These are phyloP conservation scores for Drosophila formosana DNA, from an alignment of 2,888 invertebrate genomes.

Conservation along the genomic window DNA sequence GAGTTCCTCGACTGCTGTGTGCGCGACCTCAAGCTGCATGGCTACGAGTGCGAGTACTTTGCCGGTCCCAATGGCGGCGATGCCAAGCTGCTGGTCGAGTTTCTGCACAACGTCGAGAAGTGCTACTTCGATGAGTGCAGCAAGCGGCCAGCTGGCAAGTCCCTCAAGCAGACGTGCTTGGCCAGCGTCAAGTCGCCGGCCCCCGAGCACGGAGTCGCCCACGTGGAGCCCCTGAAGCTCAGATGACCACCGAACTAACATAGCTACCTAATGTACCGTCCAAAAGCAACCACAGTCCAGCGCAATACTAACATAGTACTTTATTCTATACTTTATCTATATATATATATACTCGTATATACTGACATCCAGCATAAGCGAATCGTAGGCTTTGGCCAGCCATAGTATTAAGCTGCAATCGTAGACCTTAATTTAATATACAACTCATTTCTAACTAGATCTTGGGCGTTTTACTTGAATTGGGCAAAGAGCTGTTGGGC, in stretches of 20 bases:
- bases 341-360: slow-evolving; percentile 1
- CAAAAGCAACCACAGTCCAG: slow-evolving; percentile 21
- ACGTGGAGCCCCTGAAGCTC: slow-evolving; percentile 75
- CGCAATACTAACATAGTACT: slow-evolving; percentile 1
- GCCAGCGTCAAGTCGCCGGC: slow-evolving; percentile 84
- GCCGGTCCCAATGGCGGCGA: slow-evolving; percentile 93
- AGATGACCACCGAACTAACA: slow-evolving; percentile 51
- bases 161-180: slow-evolving; percentile 88
- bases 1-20: slow-evolving; percentile 91
- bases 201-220: slow-evolving; percentile 82
- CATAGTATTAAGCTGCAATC: slow-evolving; percentile 35
- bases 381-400: slow-evolving; percentile 24
- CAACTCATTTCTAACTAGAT: slow-evolving; percentile 15
- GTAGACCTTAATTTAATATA: slow-evolving; percentile 39
- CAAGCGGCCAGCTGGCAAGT: slow-evolving; percentile 85
- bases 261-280: slow-evolving; percentile 28
- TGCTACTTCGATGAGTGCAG: slow-evolving; percentile 87
- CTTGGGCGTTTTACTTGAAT: neutral
- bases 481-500: neutral
- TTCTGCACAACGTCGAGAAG: slow-evolving; percentile 87
- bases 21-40: slow-evolving; percentile 86
- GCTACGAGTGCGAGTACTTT: slow-evolving; percentile 89
- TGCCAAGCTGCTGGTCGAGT: slow-evolving; percentile 88
- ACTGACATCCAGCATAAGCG: slow-evolving; percentile 22
- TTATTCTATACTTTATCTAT: too few species aligned